Conservation (phyloP, 2,797 vertebrate species). For the Eleutherodactylus coqui region DNA sequence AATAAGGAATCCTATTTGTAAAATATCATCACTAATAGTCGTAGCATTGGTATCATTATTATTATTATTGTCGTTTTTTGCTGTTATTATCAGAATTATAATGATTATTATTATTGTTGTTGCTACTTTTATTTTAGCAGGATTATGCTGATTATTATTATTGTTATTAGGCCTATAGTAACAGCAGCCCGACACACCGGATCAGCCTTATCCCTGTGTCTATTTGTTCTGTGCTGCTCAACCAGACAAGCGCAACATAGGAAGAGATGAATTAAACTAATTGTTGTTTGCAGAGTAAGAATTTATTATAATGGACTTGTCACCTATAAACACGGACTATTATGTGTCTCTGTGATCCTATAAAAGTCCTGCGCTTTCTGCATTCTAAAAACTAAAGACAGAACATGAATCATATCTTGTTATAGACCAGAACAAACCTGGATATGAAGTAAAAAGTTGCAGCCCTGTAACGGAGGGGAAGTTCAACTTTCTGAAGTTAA, state of each 20-base stretch:
- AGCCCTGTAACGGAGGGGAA: background rate
- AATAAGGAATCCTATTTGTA: too few species aligned
- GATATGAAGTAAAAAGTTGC: background rate
- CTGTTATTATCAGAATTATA: background rate
- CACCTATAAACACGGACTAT: background rate
- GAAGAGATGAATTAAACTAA: background rate
- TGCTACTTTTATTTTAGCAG: too few species aligned
- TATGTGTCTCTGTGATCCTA: background rate
- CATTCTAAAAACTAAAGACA: background rate
- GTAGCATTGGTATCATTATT: too few species aligned
- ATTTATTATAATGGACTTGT: conserved; percentile 11
- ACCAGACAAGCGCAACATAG: background rate
- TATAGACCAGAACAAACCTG: background rate
- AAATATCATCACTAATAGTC: too few species aligned
- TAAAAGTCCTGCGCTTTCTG: background rate
- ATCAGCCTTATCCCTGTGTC: conserved; percentile 1
- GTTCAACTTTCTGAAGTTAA: background rate
- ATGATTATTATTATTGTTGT: background rate
- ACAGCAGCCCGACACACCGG: background rate
- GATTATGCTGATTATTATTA: background rate
- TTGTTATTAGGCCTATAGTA: background rate
- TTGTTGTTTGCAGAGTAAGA: background rate
- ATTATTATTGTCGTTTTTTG: too few species aligned
- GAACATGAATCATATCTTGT: background rate
- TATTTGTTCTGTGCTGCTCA: background rate